A percentile compares a stretch with the other conserved stretches of the same genome.
Evolutionary conservation across 2,888 invertebrate genomes (phyloP).

Genomic region (Sesamia inferens): DNA sequence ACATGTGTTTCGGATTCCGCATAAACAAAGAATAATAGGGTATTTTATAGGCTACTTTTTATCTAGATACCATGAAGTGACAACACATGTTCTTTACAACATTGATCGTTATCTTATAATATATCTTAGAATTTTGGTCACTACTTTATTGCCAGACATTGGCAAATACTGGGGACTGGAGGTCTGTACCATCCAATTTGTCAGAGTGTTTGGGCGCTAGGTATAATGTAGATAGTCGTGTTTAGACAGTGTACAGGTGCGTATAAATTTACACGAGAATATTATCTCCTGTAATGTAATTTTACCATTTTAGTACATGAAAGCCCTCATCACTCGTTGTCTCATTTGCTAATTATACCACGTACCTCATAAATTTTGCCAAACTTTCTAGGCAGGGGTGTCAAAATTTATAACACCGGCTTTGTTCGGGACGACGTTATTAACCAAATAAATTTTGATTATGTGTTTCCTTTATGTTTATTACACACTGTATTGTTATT

Average conservation of each 20-base stretch:
- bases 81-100: neutral
- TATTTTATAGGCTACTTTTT: too few species aligned
- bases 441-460: conserved; percentile 69
- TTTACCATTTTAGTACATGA: conserved; percentile 7
- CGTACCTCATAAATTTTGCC: conserved; percentile 59
- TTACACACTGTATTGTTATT: conserved; percentile 46
- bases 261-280: conserved; percentile 3
- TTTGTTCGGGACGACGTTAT: conserved; percentile 60
- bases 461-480: conserved; percentile 60
- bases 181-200: neutral
- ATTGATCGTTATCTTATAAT: neutral
- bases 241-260: neutral
- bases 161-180: too few species aligned
- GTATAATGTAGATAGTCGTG: neutral
- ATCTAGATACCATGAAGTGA: too few species aligned
- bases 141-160: neutral
- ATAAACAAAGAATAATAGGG: too few species aligned
- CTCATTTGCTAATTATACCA: conserved; percentile 56
- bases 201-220: conserved; percentile 11
- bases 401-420: conserved; percentile 64
- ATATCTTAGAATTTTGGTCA: neutral
- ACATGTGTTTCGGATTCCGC: too few species aligned
- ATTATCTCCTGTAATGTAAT: conserved; percentile 24
- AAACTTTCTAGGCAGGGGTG: conserved; percentile 55
- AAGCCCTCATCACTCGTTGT: conserved; percentile 44